Evolutionary conservation across 2,797 vertebrate genomes (phyloP), one percentile per base, ranked within the genome.

Genomic region (Pseudomugil tenellus): DNA sequence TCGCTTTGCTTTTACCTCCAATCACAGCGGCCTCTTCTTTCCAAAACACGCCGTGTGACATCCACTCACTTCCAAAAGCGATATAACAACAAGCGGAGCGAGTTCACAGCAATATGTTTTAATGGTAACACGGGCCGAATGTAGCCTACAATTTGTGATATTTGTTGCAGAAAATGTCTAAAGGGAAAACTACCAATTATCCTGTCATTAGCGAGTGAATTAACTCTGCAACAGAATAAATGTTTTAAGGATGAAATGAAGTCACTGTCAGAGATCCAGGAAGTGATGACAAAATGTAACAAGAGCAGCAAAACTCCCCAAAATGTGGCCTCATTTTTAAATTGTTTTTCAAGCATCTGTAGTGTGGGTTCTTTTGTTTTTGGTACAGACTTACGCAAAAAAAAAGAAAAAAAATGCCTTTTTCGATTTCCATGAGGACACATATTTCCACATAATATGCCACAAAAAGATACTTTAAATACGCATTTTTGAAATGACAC

Each of bases 151-250:
- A 51, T 32, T 64, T n/a, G 48, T 79, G 31, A 37, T 71, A 35
- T 32, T 16, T n/a, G 48, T 74, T 74, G 63, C 34, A 62, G 68
- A 37, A 74, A 80, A 74, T 73, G 56, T 6, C 41, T 70, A 61
- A 87, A 52, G 13, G 13, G 41, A 63, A 80, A 72, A 64, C 17
- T 79, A 59, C 75, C 76, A 31, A 31, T 68, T 52, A 86, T 81
- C 55, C 21, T 61, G 32, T 62, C 79, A 83, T 86, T 85, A 84
- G 87, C 86, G 80, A 86, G 72, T 65, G 78, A 51, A 74, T 87
- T 66, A 85, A 84, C 74, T 61, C 74, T 28, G 25, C 29, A 21
- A 63, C 72, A 58, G 21, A 51, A 69, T 53, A 29, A 69, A 37
- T 55, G 52, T 51, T 66, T 58, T 64, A 13, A 55, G 60, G 25